phyloP scores from a whole-genome alignment of 2,797 vertebrate species.

The Sebastes oblongus region DNA sequence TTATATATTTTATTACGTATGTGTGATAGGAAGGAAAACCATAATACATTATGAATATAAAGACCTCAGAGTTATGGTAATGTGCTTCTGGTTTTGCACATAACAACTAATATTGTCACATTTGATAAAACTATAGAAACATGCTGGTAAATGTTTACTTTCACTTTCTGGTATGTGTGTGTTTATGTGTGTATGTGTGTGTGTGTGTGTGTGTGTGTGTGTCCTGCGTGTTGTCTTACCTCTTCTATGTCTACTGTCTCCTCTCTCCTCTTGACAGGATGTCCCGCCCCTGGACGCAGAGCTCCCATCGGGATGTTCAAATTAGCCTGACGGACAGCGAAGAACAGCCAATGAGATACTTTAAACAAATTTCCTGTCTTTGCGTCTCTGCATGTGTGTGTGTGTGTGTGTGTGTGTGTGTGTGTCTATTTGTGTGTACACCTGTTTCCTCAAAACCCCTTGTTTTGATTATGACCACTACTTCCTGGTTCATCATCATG shows the following conservation, averaged over 20 bases:
- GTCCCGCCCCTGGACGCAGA: conserved; percentile 95
- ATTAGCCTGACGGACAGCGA: conserved; percentile 89
- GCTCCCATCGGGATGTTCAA: conserved; percentile 99
- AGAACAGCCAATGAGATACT: conserved; percentile 60
- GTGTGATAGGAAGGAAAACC: too few species aligned
- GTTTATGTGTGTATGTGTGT: neutral
- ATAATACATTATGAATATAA: too few species aligned
- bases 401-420: conserved; percentile 9
- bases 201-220: conserved; percentile 10
- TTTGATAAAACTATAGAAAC: neutral
- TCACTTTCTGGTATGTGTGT: neutral
- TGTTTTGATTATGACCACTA: conserved; percentile 47
- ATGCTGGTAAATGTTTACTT: neutral
- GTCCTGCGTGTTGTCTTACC: conserved; percentile 80
- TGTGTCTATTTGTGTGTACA: neutral
- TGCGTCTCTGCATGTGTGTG: conserved; percentile 4
- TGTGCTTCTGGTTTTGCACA: neutral
- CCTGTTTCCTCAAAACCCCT: conserved; percentile 46
- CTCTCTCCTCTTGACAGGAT: conserved; percentile 95
- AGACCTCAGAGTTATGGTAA: neutral
- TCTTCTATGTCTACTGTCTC: conserved; percentile 86
- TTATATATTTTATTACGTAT: neutral
- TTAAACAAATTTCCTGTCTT: conserved; percentile 15
- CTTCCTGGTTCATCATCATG: conserved; percentile 46
- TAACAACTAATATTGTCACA: neutral